Conservation (phyloP, 2,113 vertebrate species). For the Formicarius rufipectus region DNA sequence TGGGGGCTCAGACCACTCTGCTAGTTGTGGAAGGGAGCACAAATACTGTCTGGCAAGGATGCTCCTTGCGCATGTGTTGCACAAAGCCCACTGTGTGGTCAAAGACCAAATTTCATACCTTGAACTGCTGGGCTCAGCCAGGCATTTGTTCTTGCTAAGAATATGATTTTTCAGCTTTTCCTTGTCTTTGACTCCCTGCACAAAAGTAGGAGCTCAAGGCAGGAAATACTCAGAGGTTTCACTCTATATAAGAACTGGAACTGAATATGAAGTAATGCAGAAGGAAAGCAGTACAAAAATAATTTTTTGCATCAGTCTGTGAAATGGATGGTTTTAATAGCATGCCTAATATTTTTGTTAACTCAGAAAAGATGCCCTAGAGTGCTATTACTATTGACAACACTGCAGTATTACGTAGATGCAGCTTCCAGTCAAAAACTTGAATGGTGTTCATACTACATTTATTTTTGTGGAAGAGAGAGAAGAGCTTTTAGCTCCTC, state of each 20-base stretch:
- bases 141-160: background rate
- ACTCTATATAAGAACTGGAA: slow-evolving; percentile 21
- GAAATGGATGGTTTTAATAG: slow-evolving; percentile 26
- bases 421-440: background rate
- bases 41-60: background rate
- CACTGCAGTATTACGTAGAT: background rate
- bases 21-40: background rate
- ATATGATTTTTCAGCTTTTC: background rate
- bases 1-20: background rate
- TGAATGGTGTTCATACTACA: background rate
- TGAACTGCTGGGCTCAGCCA: background rate
- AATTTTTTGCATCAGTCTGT: background rate
- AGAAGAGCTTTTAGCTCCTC: background rate
- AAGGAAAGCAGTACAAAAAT: slow-evolving; percentile 31
- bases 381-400: slow-evolving; percentile 13
- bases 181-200: background rate
- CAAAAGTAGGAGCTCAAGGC: background rate
- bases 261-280: background rate
- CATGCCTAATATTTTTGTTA: slow-evolving; percentile 31
- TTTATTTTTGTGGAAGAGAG: background rate
- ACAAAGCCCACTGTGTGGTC: background rate
- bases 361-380: slow-evolving; percentile 42
- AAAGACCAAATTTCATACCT: background rate
- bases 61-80: accelerated
- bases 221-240: slow-evolving; percentile 16